Evolutionary conservation across 2,797 vertebrate genomes (phyloP), one percentile per base, ranked within the genome.

Genomic region (Parambassis ranga): DNA sequence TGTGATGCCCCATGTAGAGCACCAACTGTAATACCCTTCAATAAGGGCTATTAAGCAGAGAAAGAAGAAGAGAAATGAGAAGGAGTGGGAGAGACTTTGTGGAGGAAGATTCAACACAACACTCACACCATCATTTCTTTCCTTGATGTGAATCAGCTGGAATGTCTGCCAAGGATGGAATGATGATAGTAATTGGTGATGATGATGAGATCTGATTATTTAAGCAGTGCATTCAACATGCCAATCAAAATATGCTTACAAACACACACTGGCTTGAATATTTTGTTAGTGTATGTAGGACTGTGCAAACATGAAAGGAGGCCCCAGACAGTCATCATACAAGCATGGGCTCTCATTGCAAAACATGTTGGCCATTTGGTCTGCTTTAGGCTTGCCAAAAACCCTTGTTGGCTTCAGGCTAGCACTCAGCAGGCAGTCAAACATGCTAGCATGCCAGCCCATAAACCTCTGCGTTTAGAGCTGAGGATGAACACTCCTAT

Each of bases 1-100:
- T 87, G 75, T 59, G 71, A 82, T 64, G 77, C 86, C 74, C 86
- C 83, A 84, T 86, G 87, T 76, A 76, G 87, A 70, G 84, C 71
- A 50, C 53, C 44, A 59, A 72, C 81, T 74, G 69, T 83, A 86
- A 84, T 76, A 72, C 74, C 79, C 81, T 73, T 79, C 69, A 69
- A 75, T 86, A 82, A 86, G 73, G 77, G 76, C 80, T 75, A 78
- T 84, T 83, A 87, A 78, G 67, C 67, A 79, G 50, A 57, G 58
- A 71, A 65, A 77, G 71, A 65, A 73, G 53, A 69, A 57, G 65
- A 75, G 62, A 70, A 70, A 75, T 57, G 51, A 73, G 62, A 72
- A 62, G 58, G 39, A 64, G 31, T 58, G n/a, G n/a, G 65, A 74
- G 42, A 53, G 69, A 74, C 62, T 71, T 64, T 66, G 60, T 16